Conservation (phyloP, 2,797 vertebrate species). For the Myotis vivesi region DNA sequence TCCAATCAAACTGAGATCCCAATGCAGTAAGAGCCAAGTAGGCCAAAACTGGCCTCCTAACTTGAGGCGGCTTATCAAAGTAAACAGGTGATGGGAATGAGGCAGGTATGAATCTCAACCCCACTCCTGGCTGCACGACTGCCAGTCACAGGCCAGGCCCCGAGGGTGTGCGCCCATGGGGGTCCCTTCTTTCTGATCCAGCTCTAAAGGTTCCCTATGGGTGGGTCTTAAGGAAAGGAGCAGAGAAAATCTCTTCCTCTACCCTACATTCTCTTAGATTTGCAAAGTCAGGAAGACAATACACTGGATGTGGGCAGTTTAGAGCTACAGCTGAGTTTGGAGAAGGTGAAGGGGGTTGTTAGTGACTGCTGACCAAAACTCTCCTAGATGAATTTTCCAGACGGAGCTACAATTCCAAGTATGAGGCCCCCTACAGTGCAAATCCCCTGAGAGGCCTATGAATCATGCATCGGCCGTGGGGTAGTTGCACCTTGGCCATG, state of each 20-base stretch:
- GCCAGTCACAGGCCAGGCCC: background rate
- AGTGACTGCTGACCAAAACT: background rate
- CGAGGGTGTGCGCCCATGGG: accelerated
- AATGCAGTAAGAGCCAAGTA: background rate
- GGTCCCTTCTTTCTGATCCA: background rate
- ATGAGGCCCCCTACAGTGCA: background rate
- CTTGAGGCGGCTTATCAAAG: slow-evolving; percentile 1
- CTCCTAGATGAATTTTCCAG: background rate
- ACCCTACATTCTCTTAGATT: background rate
- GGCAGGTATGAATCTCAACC: background rate
- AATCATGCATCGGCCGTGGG: background rate
- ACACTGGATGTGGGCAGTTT: background rate
- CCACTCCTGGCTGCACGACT: background rate
- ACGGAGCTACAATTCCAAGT: background rate
- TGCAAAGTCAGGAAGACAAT: background rate
- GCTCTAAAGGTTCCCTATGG: background rate
- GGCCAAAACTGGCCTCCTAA: background rate
- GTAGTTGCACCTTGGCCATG: background rate
- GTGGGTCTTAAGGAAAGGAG: background rate
- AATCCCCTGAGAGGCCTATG: background rate
- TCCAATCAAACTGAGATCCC: background rate
- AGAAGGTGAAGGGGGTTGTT: background rate
- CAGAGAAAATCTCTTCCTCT: background rate
- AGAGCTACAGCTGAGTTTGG: background rate
- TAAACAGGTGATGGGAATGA: background rate